Base-by-base conservation (phyloP, 2,113 vertebrate genomes). In the Neodon shergylaensis region DNA sequence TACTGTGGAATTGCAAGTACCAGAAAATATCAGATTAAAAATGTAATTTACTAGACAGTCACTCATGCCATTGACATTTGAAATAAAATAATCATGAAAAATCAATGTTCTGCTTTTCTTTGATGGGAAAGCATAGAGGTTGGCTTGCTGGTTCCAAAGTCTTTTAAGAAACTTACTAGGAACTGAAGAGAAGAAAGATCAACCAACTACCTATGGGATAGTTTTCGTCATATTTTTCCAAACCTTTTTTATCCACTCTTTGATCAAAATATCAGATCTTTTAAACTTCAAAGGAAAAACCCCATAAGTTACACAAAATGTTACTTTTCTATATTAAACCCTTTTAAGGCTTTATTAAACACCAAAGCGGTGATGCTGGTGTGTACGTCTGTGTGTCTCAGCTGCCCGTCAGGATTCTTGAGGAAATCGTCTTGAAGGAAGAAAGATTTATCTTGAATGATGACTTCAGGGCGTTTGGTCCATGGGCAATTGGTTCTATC, bases 21-120 rank as follows among this genome's bases (percentile, higher is more conserved):
- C 52, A 91, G 54, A 49, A 91, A 95, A 96, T 91, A 79, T 74
- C 92, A 66, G 81, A 95, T 94, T 88, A 83, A 91, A 95, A 87
- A 93, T 87, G 10, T 49, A 52, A 74, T 58, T 88, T 92, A 81
- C 10, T 63, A 42, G 74, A 91, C 3, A 88, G 73, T 94, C 39
- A 90, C 83, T 96, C 63, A 79, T 94, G 8, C 61, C 31, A 88
- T 26, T 72, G 65, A 91, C 93, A 95, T 96, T 97, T 94, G 65
- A 98, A 97, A 92, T 91, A 92, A 96, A 97, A 95, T 88, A 93
- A 81, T 95, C 74, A 65, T 61, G 5, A 94, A 92, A 84, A 97
- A 61, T 89, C 88, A 95, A 83, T 68, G 61, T 76, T 97, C 97
- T 93, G 78, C n/a, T 96, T 92, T 76, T 94, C 90, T 91, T 86